These are phyloP conservation scores for Cephus sareptanus DNA, from an alignment of 2,888 invertebrate genomes.

Conservation along the genomic window DNA sequence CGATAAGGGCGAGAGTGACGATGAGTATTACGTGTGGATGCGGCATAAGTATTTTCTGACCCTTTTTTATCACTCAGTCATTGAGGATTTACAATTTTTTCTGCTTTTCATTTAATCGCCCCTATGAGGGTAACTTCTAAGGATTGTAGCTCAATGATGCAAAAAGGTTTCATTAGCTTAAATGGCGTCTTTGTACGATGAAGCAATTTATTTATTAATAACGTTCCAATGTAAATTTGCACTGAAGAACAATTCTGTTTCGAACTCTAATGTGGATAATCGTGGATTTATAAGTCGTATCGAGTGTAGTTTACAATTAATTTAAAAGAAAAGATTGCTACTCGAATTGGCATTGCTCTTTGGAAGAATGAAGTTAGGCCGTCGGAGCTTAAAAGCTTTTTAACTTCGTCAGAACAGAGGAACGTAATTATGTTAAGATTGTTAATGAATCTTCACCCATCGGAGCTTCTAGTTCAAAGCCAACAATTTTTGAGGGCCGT, in stretches of 20 bases:
- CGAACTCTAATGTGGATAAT: neutral
- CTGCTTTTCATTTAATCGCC: neutral
- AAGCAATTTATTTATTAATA: neutral
- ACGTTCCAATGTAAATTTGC: neutral
- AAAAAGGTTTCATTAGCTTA: neutral
- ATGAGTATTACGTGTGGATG: neutral
- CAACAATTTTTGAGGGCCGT: neutral
- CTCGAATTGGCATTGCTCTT: neutral
- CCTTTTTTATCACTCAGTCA: neutral
- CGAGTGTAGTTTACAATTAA: neutral
- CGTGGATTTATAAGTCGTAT: neutral
- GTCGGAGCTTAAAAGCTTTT: conserved; percentile 29
- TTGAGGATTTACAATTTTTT: neutral
- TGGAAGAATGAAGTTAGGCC: neutral
- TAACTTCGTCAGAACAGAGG: conserved; percentile 25
- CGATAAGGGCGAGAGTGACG: neutral
- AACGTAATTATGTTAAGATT: conserved; percentile 27
- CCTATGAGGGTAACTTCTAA: no score
- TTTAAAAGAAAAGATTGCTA: neutral
- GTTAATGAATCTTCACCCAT: conserved; percentile 19
- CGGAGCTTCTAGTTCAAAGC: neutral
- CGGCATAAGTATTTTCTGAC: no score
- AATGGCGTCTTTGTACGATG: neutral
- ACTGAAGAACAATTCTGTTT: neutral
- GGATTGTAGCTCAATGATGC: no score